Conservation (phyloP, 2,888 invertebrate genomes). For the Brachyptera putata region DNA sequence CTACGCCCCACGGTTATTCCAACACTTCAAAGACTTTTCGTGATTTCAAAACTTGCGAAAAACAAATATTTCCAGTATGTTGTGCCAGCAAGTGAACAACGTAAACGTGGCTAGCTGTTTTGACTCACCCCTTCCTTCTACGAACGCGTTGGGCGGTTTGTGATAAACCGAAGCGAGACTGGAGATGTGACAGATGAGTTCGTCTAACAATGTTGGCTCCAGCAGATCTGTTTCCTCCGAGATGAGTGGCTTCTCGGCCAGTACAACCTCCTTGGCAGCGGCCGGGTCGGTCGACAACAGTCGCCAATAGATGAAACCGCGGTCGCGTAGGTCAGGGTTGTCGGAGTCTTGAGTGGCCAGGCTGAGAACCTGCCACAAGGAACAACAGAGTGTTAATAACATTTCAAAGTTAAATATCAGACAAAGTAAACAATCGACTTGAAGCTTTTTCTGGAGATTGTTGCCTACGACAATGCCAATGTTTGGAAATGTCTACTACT, state of each 20-base stretch:
- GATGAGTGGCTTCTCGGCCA: constrained; percentile 98
- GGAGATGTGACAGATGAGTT: constrained; percentile 97
- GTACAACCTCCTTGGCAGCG: constrained; percentile 97
- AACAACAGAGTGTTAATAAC: neutral
- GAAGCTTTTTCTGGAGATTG: too few relatives aligned
- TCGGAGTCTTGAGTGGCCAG: constrained; percentile 89
- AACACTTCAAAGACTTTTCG: too few relatives aligned
- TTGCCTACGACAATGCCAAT: too few relatives aligned
- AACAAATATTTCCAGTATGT: too few relatives aligned
- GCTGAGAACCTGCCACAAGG: constrained; percentile 60
- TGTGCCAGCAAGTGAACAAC: too few relatives aligned
- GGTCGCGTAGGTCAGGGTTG: constrained; percentile 95
- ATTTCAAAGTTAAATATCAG: too few relatives aligned
- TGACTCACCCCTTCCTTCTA: constrained; percentile 75
- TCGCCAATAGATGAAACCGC: constrained; percentile 99
- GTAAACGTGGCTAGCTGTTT: too few relatives aligned
- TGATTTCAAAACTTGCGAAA: too few relatives aligned
- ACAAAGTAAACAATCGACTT: too few relatives aligned
- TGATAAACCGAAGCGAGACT: constrained; percentile 98
- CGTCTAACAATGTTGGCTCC: constrained; percentile 95
- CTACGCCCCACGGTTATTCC: too few relatives aligned
- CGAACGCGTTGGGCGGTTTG: constrained; percentile 97
- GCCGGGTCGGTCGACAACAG: constrained; percentile 97
- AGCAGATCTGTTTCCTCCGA: constrained; percentile 98
- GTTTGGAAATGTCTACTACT: too few relatives aligned